Evolutionary conservation across 1,140 invertebrate species (phyloP).

Genomic region (Drosophila pandora): DNA sequence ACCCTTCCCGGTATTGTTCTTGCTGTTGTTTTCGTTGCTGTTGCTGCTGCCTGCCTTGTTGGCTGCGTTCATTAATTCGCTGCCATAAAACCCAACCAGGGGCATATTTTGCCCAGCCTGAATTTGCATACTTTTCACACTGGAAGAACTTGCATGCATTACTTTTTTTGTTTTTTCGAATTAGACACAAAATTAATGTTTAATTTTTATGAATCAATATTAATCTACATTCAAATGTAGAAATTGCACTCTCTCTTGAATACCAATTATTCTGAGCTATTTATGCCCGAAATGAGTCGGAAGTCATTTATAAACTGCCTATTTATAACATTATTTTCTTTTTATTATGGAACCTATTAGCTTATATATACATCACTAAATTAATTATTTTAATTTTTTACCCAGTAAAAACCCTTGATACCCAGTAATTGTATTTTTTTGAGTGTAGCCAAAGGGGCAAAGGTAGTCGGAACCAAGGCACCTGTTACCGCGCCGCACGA

Average conservation of each 20-base stretch:
- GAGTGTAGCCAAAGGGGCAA: slow-evolving; percentile 7
- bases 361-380: too few relatives aligned
- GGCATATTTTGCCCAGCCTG: slow-evolving; percentile 72
- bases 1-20: slow-evolving; percentile 43
- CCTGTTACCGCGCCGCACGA: slow-evolving; percentile 69
- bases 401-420: too few relatives aligned
- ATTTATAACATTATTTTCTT: too few relatives aligned
- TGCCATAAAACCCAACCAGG: slow-evolving; percentile 71
- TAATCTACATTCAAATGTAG: too few relatives aligned
- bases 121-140: slow-evolving; percentile 73
- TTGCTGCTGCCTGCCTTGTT: slow-evolving; percentile 48
- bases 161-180: not conserved
- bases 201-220: too few relatives aligned
- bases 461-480: slow-evolving; percentile 48
- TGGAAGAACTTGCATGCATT: not conserved
- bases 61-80: slow-evolving; percentile 80
- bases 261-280: too few relatives aligned
- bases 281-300: too few relatives aligned
- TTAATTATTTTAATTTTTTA: too few relatives aligned
- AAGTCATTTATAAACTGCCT: too few relatives aligned
- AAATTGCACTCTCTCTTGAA: too few relatives aligned
- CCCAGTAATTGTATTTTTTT: not conserved
- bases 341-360: too few relatives aligned
- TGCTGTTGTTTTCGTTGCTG: slow-evolving; percentile 9
- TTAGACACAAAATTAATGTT: not conserved